Evolutionary conservation across 2,888 invertebrate genomes (phyloP).

Genomic region (Caenorhabditis angaria): DNA sequence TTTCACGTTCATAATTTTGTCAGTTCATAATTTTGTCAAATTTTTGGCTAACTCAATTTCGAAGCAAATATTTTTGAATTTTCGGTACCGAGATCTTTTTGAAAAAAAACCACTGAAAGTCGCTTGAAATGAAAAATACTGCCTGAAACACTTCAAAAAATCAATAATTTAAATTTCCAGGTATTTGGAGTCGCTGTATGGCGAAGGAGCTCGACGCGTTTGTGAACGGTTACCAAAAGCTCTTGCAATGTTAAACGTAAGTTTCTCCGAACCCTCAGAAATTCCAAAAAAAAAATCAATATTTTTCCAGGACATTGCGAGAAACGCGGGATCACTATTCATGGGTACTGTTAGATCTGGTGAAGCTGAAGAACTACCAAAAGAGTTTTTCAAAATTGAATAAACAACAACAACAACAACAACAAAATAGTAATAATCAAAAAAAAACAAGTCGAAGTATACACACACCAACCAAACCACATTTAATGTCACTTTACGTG

Average conservation of each 20-base stretch:
- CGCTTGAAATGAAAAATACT: no score
- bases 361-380: conserved; percentile 62
- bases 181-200: conserved; percentile 67
- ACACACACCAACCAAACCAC: conserved; percentile 9
- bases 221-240: conserved; percentile 56
- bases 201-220: conserved; percentile 54
- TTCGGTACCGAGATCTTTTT: no score
- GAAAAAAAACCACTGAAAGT: no score
- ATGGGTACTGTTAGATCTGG: conserved; percentile 57
- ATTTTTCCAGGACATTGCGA: conserved; percentile 41
- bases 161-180: conserved; percentile 40
- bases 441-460: conserved; percentile 10
- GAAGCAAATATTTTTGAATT: neutral
- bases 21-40: neutral
- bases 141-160: no score
- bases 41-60: neutral
- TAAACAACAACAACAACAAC: conserved; percentile 8
- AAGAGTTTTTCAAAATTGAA: conserved; percentile 65
- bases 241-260: conserved; percentile 53
- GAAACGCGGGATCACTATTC: conserved; percentile 61
- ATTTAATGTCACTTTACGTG: conserved; percentile 14
- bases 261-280: neutral
- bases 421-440: neutral
- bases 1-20: neutral
- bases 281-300: neutral